Base-by-base conservation (phyloP, 2,888 invertebrate species). In the Eupithecia tripunctaria region DNA sequence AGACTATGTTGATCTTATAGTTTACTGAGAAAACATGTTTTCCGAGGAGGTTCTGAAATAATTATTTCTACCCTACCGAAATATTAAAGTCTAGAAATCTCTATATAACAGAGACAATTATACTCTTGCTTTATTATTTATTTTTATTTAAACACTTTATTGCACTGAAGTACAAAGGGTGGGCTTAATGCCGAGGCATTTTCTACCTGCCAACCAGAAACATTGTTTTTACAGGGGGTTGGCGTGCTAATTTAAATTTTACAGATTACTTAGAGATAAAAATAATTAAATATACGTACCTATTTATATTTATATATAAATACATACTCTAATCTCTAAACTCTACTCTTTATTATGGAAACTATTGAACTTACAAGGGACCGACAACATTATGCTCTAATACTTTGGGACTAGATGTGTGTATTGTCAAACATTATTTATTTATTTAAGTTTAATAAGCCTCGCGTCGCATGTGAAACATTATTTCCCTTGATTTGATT, bases 401-500 rank as follows among this genome's bases (percentile, higher is more conserved):
- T 21, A 14, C 25, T 21, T 56, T 56, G 21, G 25, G 25, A 25
- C 25, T 56, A 14, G 56, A 56, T 56, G 56, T 21, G 8, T 21
- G 12, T 4, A 32, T 32, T 32, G 32, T 32, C 2, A 1, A 32
- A 32, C 32, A 32, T 32, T 32, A 32, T 1, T 29, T 21, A 29
- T 29, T 27, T 7, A 29, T 27, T 27, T 18, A 18, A 60, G 32
- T 62, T 32, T 15, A 18, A 8, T 41, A 7, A 68, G 18, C 2
- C 43, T 18, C 32, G 27, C 43, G 14, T 62, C 38, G 71, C 67
- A 62, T 67, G 67, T 62, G 43, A 32, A 62, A 36, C 29, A 60
- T 0, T 29, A 2, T 32, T 38, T 8, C 67, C 21, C 32, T 29
- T 67, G 56, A 38, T 67, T 64, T 71, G 62, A 72, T 72, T 72